Conservation (phyloP, 2,113 vertebrate species). For the Sprattus sprattus region DNA sequence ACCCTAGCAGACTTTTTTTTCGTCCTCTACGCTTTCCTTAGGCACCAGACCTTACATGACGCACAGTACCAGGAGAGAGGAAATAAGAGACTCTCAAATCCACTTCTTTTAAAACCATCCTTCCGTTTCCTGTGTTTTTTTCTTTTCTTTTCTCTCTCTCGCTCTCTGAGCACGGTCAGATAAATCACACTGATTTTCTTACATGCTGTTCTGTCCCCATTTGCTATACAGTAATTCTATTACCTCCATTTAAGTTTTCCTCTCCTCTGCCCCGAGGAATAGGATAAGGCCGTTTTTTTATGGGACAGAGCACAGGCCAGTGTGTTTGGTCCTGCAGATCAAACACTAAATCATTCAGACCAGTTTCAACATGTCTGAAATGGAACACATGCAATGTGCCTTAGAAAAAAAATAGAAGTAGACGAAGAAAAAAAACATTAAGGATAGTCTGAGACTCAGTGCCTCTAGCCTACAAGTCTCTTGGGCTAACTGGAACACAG, state of each 20-base stretch:
- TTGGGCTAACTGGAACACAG: conserved; percentile 30
- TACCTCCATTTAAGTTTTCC: conserved; percentile 68
- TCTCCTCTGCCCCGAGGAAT: conserved; percentile 50
- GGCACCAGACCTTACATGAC: conserved; percentile 41
- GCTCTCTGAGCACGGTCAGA: conserved; percentile 63
- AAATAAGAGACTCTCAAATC: conserved; percentile 59
- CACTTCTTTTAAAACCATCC: conserved; percentile 56
- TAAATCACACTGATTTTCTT: conserved; percentile 71
- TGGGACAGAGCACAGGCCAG: conserved; percentile 60
- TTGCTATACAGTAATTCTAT: conserved; percentile 68
- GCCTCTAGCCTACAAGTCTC: conserved; percentile 37
- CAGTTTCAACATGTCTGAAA: conserved; percentile 65
- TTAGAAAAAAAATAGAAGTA: conserved; percentile 30
- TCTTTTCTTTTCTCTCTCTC: neutral
- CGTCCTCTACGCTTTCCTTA: neutral
- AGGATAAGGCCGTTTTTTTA: conserved; percentile 51
- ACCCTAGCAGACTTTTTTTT: neutral
- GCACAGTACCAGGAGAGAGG: conserved; percentile 55
- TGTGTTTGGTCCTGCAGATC: conserved; percentile 59
- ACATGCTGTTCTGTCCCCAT: conserved; percentile 65
- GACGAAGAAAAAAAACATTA: conserved; percentile 28
- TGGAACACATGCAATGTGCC: conserved; percentile 53
- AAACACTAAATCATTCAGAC: conserved; percentile 64
- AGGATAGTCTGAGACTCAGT: conserved; percentile 50
- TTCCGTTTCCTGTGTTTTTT: conserved; percentile 62